Evolutionary conservation across 2,113 vertebrate genomes (phyloP), one percentile per base, ranked within the genome.

Genomic region (Tragelaphus buxtoni): DNA sequence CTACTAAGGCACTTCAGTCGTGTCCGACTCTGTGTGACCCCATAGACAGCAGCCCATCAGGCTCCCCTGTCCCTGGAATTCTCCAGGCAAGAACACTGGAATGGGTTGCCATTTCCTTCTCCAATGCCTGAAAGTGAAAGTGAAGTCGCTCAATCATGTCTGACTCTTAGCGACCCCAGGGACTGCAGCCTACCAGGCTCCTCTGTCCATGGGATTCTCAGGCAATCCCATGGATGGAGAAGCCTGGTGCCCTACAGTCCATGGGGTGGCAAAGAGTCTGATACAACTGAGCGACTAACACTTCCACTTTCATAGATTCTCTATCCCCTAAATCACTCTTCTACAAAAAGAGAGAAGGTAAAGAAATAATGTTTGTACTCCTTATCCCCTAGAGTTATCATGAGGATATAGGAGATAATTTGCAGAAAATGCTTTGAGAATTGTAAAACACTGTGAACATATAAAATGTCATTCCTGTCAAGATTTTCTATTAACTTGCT

Each of bases 341-440:
- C 4, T 22, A 69, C 18, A 32, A 39, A 95, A 91, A 42, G 35
- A 69, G 17, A 5, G 42, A 81, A 58, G 55, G 81, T 58, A 61
- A 93, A 90, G 49, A 56, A 86, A 81, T 56, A 93, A 28, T 87
- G 20, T 35, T 26, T 81, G 49, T 39, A 51, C 22, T 69, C 35
- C 49, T 63, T 95, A 92, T 94, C 90, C 83, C 69, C 45, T 69
- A 61, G 85, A 42, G 53, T 93, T 88, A 49, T 90, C 80, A 76
- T 56, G 56, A 58, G 51, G 8, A 51, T 77, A 63, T 60, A 82
- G 58, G 26, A 69, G 14, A 72, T 82, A 88, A 76, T 86, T 56
- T 58, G 20, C 32, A 7, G 42, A 93, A 93, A 83, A 35, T 17
- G n/a, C 8, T 35, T 53, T 79, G 55, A 81, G 61, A 95, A 90